Evolutionary conservation across 2,797 vertebrate species (phyloP), one percentile per base, ranked within the genome.

Genomic region (Pseudomugil gertrudae): DNA sequence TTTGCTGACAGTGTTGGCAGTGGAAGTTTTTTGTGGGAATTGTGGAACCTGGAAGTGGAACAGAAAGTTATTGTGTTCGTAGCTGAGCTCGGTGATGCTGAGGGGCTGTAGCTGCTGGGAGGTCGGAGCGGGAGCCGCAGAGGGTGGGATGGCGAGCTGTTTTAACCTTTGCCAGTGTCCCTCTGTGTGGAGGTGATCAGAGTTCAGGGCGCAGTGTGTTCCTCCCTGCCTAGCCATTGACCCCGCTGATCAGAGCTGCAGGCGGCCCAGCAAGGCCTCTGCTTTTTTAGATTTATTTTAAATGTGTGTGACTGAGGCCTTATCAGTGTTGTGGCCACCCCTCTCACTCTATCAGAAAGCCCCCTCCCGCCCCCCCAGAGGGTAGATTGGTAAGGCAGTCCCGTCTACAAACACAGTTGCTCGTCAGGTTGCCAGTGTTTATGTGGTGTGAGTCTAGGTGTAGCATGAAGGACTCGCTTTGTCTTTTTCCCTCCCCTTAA

Each of bases 101-200:
- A 80, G n/a, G 86, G 79, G 83, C 74, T 61, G 58, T 65, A 62
- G 80, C 79, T 75, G 57, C 70, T 80, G 82, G 84, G 79, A 79
- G 84, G 89, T 80, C 72, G 65, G 79, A 38, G 81, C 43, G 84
- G 71, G 85, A 76, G 84, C 76, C 74, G 63, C 84, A 57, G 74
- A 92, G 89, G 90, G 90, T 90, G 92, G 90, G 92, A 92, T 90
- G 92, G 90, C 73, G 86, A 91, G 93, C 91, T 98, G 95, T 96
- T 96, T 97, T 99, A 98, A 99, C 97, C 97, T 97, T 95, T 96
- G 96, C 91, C 94, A 92, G 94, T 91, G 94, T 94, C 95, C 93
- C 94, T 94, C 94, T 93, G 93, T 94, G 94, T 90, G 92, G 92
- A 95, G 95, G 95, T 95, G 95, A 96, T 92, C 73, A 93, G 94